Percentiles rank a stretch among this genome's conserved stretches.
Conservation (phyloP, 2,888 invertebrate species). For the Macrosiphum euphorbiae region DNA sequence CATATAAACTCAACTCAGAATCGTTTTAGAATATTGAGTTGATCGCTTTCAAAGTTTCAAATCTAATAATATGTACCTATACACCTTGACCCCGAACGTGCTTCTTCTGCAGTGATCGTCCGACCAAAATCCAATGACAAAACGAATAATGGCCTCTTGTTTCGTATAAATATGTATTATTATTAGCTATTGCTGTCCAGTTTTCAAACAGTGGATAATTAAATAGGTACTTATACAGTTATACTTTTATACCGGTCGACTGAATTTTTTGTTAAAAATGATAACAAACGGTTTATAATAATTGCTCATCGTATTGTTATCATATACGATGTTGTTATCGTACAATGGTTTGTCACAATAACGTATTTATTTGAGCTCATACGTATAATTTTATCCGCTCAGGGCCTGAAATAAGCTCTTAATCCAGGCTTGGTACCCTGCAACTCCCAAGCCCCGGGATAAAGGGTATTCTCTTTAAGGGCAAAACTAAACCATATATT, state of each 20-base stretch:
- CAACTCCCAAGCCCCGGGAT: neutral
- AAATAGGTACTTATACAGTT: neutral
- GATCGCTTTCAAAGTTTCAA: neutral
- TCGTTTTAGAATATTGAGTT: neutral
- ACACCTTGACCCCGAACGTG: neutral
- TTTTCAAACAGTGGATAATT: neutral
- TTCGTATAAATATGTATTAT: neutral
- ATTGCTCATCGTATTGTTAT: neutral
- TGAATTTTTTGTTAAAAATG: neutral
- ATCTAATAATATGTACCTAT: neutral
- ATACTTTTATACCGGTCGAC: neutral
- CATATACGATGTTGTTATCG: neutral
- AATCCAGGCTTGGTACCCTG: neutral
- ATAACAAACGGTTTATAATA: slow-evolving; percentile 7
- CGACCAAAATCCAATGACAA: neutral
- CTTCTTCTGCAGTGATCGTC: neutral
- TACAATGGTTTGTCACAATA: slow-evolving; percentile 34
- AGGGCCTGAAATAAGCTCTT: neutral
- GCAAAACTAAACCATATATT: neutral
- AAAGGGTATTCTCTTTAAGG: slow-evolving; percentile 12
- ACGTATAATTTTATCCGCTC: neutral
- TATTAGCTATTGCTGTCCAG: neutral
- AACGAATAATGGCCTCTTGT: neutral
- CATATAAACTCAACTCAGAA: neutral
- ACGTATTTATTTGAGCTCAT: slow-evolving; percentile 25